Evolutionary conservation across 2,888 invertebrate species (phyloP), one percentile per base, ranked within the genome.

Genomic region (Eurytoma adleriae): DNA sequence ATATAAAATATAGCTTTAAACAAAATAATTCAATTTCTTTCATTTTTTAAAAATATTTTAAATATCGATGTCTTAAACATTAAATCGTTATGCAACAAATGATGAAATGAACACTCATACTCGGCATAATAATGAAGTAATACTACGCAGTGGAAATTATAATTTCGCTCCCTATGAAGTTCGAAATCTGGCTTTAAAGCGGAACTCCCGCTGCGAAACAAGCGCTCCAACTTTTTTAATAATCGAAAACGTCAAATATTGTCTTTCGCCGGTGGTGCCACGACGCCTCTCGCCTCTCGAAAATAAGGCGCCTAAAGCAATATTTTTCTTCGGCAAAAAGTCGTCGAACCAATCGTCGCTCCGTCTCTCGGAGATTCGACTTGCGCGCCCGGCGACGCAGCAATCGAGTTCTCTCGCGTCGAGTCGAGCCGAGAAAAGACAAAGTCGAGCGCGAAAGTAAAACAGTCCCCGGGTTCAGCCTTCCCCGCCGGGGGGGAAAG

Each of bases 291-390:
- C 48, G 20, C 30, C 62, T 72, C 56, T 76, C 61, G 68, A 80
- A 80, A 77, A 80, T 72, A 77, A 80, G 69, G 62, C 67, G 71
- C 80, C 80, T 69, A 76, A 75, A 72, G 77, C 77, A 80, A 77
- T 80, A 80, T 80, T 80, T 80, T 77, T 73, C 77, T 73, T 77
- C 62, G 75, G 57, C 57, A 75, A 67, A 76, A 80, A 76, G 70
- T 75, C 70, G 61, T 7, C 52, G 69, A 79, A 70, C 69, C 79
- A 79, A 74, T 74, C 70, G 66, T 12, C 56, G n/a, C 16, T 10
- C n/a, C 40, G 30, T 66, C 69, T 40, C 54, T 61, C 61, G 20
- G 40, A 70, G 79, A 79, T 75, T 79, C 74, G 79, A 79, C 75
- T 66, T 66, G 54, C 20, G 20, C 16, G 24, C 5, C 40, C 14